These are phyloP conservation scores for Latrodectus geometricus DNA, from an alignment of 1,140 invertebrate species.

Conservation along the genomic window DNA sequence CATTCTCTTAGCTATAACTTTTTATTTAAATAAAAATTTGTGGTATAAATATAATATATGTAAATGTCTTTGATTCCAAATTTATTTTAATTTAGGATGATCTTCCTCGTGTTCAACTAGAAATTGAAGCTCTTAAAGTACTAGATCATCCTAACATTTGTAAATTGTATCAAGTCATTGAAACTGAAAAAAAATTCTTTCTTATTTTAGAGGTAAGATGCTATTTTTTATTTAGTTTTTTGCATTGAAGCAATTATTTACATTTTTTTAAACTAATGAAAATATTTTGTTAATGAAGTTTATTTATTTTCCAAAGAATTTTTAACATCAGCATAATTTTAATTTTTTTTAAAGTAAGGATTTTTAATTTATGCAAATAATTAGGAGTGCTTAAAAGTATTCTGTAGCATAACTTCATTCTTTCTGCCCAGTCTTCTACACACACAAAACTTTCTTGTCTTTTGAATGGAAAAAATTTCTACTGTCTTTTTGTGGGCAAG, in stretches of 20 bases:
- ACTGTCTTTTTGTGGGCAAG: too few relatives aligned
- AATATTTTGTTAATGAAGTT: too few relatives aligned
- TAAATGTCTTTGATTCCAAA: not conserved
- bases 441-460: too few relatives aligned
- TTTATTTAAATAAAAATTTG: not conserved
- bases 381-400: too few relatives aligned
- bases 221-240: not conserved
- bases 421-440: too few relatives aligned
- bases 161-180: slow-evolving; percentile 84
- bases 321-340: too few relatives aligned
- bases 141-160: slow-evolving; percentile 86
- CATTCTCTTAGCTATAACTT: not conserved
- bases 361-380: too few relatives aligned
- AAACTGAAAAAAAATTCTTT: slow-evolving; percentile 79
- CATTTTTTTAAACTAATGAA: slow-evolving; percentile 23
- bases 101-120: slow-evolving; percentile 80
- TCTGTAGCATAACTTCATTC: too few relatives aligned
- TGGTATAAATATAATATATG: not conserved
- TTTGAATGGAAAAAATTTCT: too few relatives aligned
- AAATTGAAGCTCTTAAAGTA: slow-evolving; percentile 84
- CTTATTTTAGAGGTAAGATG: slow-evolving; percentile 78
- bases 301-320: too few relatives aligned
- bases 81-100: slow-evolving; percentile 75
- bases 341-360: too few relatives aligned
- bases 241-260: not conserved